Conservation (phyloP, 2,797 vertebrate species). For the Crocidura indochinensis region DNA sequence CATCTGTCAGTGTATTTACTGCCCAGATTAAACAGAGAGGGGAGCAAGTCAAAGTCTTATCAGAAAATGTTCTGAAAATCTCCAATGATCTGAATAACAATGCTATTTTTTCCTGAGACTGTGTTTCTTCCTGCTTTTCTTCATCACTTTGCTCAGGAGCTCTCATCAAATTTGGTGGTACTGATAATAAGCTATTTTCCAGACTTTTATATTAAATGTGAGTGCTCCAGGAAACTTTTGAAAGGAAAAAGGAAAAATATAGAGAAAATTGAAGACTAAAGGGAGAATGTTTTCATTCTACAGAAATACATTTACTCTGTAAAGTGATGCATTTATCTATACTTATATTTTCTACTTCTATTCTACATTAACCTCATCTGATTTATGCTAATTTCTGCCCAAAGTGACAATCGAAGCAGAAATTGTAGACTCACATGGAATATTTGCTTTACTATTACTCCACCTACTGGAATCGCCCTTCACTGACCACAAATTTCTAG, state of each 20-base stretch:
- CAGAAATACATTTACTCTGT: constrained; percentile 2
- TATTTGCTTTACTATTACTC: constrained; percentile 91
- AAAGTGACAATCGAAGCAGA: constrained; percentile 78
- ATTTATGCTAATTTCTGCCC: constrained; percentile 82
- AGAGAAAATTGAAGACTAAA: constrained; percentile 58
- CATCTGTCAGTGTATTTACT: constrained; percentile 49
- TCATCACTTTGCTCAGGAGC: background rate
- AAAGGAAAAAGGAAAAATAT: constrained; percentile 38
- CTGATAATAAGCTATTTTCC: constrained; percentile 15
- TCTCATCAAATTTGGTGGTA: constrained; percentile 27
- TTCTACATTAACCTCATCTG: constrained; percentile 60
- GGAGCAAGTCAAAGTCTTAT: constrained; percentile 80
- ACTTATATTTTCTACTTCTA: constrained; percentile 66
- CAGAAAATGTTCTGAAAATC: constrained; percentile 80
- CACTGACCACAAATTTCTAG: constrained; percentile 72
- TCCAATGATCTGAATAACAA: constrained; percentile 69
- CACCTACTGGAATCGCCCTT: constrained; percentile 90
- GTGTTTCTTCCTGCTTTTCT: constrained; percentile 52
- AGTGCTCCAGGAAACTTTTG: constrained; percentile 32
- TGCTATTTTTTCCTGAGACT: background rate
- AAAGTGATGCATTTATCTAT: constrained; percentile 50
- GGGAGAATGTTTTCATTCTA: constrained; percentile 38
- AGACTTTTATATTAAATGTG: constrained; percentile 45
- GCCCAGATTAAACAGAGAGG: background rate
- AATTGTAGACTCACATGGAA: constrained; percentile 35